Conservation (phyloP, 2,797 vertebrate species). For the Streptopelia turtur region DNA sequence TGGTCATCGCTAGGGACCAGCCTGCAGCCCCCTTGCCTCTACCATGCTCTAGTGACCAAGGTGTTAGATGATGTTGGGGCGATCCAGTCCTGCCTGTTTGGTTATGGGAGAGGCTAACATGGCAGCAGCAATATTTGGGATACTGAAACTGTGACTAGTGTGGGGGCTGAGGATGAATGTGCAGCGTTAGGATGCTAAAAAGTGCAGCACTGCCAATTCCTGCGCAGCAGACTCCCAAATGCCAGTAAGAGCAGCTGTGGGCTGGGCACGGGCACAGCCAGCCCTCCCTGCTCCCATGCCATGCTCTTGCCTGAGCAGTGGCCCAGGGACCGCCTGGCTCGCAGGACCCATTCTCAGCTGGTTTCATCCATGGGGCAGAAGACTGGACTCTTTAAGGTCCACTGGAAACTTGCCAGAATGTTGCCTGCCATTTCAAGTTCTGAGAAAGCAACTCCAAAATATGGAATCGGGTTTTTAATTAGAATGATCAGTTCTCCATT, state of each 20-base stretch:
- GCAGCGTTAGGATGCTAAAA: not conserved
- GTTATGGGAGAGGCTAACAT: not conserved
- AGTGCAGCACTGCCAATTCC: not conserved
- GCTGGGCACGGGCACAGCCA: accelerated
- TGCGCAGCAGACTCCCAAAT: not conserved
- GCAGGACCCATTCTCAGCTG: not conserved
- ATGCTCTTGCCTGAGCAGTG: not conserved
- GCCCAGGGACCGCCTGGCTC: accelerated
- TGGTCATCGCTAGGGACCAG: not conserved
- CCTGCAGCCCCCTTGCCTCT: not conserved
- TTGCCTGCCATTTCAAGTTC: not conserved
- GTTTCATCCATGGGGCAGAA: not conserved
- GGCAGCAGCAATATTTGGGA: not conserved
- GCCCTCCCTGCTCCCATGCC: not conserved
- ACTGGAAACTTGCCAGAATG: not conserved
- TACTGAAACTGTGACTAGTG: not conserved
- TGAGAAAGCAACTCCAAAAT: not conserved
- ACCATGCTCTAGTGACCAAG: not conserved
- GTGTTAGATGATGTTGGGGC: not conserved
- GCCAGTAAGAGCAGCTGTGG: not conserved
- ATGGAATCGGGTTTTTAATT: not conserved
- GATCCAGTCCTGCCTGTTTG: not conserved
- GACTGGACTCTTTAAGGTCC: not conserved
- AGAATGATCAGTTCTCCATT: not conserved
- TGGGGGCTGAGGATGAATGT: not conserved